Conservation (phyloP, 2,888 invertebrate genomes). For the Ornithoptera alexandrae region DNA sequence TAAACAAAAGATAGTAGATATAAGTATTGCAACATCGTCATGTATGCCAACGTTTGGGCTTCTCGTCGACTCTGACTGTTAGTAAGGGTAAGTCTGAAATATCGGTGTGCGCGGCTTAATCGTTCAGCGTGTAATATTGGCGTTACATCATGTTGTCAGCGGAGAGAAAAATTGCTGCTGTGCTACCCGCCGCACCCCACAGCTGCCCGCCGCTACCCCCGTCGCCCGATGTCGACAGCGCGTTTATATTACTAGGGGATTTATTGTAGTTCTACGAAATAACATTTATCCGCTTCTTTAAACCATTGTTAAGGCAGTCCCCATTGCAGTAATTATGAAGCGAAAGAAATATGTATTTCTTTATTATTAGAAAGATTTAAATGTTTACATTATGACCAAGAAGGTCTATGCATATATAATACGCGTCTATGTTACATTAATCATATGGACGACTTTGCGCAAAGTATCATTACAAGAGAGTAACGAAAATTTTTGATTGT, state of each 20-base stretch:
- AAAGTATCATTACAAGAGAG: too few species aligned
- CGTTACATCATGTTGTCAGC: conserved; percentile 80
- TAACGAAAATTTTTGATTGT: too few species aligned
- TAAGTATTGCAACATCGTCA: not conserved
- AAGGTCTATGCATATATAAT: too few species aligned
- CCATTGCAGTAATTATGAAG: conserved; percentile 28
- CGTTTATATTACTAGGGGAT: conserved; percentile 74
- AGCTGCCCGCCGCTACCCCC: conserved; percentile 29
- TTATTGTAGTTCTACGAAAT: conserved; percentile 74
- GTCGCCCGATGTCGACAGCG: conserved; percentile 61
- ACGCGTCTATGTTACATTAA: too few species aligned
- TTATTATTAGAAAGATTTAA: conserved; percentile 19
- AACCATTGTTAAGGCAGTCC: conserved; percentile 36
- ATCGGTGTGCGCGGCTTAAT: conserved; percentile 79
- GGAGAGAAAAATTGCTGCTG: conserved; percentile 77
- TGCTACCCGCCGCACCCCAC: conserved; percentile 45
- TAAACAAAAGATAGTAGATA: too few species aligned
- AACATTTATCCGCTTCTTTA: conserved; percentile 61
- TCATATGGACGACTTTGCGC: too few species aligned
- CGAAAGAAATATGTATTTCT: conserved; percentile 10
- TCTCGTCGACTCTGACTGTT: conserved; percentile 74
- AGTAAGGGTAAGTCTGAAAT: conserved; percentile 79
- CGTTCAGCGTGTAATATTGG: conserved; percentile 79
- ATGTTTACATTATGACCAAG: not conserved
- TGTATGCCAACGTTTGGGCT: conserved; percentile 42